Evolutionary conservation across 2,888 invertebrate species (phyloP).

Genomic region (Tachina lurida): DNA sequence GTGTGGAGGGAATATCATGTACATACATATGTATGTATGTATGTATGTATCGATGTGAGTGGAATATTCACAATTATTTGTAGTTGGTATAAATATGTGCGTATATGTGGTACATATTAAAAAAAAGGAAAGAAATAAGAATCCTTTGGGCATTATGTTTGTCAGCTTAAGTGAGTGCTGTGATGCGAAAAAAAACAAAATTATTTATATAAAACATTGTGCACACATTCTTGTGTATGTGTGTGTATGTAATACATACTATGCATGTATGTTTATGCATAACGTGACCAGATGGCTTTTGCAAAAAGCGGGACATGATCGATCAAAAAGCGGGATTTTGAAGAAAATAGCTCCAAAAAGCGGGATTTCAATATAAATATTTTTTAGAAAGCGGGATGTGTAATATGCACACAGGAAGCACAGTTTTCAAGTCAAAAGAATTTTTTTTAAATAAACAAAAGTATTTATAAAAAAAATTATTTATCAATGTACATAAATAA

Average conservation of each 20-base stretch:
- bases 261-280: not conserved
- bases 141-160: slow-evolving; percentile 73
- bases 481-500: too few relatives aligned
- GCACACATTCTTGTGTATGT: not conserved
- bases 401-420: too few relatives aligned
- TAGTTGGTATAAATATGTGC: slow-evolving; percentile 31
- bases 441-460: too few relatives aligned
- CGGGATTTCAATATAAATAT: too few relatives aligned
- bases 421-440: too few relatives aligned
- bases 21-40: not conserved
- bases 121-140: slow-evolving; percentile 11
- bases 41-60: slow-evolving; percentile 2
- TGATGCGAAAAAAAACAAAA: slow-evolving; percentile 58
- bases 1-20: not conserved
- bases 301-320: too few relatives aligned
- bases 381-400: too few relatives aligned
- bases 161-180: slow-evolving; percentile 73
- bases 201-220: not conserved
- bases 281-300: too few relatives aligned
- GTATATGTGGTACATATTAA: not conserved
- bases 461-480: too few relatives aligned
- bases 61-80: slow-evolving; percentile 33
- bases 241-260: not conserved
- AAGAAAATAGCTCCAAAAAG: too few relatives aligned
- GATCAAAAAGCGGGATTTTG: too few relatives aligned